Percentiles rank a stretch among this genome's conserved stretches.
Conservation (phyloP, 2,888 invertebrate genomes). For the Cosmopolites sordidus region DNA sequence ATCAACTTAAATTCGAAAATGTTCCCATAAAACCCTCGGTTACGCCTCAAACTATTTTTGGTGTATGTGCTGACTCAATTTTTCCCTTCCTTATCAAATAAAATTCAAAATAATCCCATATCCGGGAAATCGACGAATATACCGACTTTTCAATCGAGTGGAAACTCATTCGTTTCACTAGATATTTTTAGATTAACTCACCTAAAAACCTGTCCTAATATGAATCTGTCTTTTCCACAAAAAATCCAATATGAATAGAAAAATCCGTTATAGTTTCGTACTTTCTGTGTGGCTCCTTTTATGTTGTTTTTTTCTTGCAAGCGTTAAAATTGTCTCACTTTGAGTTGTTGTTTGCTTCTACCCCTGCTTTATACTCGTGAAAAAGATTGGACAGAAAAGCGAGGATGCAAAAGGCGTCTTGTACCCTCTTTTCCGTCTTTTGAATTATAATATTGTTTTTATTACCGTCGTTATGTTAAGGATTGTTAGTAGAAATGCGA, state of each 20-base stretch:
- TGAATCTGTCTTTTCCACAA: too few relatives aligned
- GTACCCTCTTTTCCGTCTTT: slow-evolving; percentile 9
- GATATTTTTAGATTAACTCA: too few relatives aligned
- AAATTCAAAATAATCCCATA: slow-evolving; percentile 8
- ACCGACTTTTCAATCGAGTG: too few relatives aligned
- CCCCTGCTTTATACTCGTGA: slow-evolving; percentile 21
- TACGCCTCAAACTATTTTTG: slow-evolving; percentile 11
- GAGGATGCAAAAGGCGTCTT: slow-evolving; percentile 3
- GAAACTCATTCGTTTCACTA: too few relatives aligned
- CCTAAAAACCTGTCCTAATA: too few relatives aligned
- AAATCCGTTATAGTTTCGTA: neutral
- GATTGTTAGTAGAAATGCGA: too few relatives aligned
- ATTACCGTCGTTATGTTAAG: slow-evolving; percentile 11
- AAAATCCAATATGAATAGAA: too few relatives aligned
- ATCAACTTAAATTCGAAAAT: slow-evolving; percentile 10
- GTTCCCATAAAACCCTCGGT: slow-evolving; percentile 9
- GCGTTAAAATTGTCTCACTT: slow-evolving; percentile 43
- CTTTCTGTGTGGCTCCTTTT: neutral
- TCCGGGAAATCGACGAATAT: too few relatives aligned
- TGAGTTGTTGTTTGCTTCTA: slow-evolving; percentile 38
- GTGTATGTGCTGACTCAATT: slow-evolving; percentile 10
- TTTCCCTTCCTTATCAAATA: slow-evolving; percentile 12
- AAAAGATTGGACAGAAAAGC: slow-evolving; percentile 7
- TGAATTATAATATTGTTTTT: slow-evolving; percentile 19
- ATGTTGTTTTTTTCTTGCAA: slow-evolving; percentile 38